These are phyloP conservation scores for Mellilla xanthometata DNA, from an alignment of 2,888 invertebrate genomes.

Conservation along the genomic window DNA sequence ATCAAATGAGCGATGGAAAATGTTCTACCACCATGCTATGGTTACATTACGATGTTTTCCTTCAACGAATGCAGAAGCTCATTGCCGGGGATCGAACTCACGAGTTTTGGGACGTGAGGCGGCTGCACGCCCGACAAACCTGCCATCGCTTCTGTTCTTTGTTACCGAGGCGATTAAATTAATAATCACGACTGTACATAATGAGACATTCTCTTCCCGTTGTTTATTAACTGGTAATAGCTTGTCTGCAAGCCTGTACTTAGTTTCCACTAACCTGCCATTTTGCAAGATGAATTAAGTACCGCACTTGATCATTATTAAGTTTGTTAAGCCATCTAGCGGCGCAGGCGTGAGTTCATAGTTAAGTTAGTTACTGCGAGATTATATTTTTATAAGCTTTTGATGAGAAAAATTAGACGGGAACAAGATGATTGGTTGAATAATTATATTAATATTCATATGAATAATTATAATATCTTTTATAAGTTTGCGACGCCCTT, in stretches of 20 bases:
- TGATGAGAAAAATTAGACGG: no score
- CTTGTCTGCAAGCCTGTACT: conserved; percentile 28
- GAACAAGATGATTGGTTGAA: no score
- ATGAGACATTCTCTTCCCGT: conserved; percentile 58
- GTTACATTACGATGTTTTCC: no score
- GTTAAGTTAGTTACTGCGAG: background rate
- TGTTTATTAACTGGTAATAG: conserved; percentile 39
- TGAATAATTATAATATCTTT: no score
- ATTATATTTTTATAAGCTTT: background rate
- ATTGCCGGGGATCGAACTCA: no score
- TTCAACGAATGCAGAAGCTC: no score
- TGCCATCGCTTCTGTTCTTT: conserved; percentile 68
- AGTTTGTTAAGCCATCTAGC: conserved; percentile 8
- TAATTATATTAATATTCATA: no score
- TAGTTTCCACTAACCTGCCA: conserved; percentile 38
- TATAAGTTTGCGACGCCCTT: no score
- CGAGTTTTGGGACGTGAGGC: no score
- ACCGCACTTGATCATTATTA: conserved; percentile 10
- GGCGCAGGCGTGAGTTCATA: background rate
- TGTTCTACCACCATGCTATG: no score
- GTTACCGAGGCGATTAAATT: conserved; percentile 72
- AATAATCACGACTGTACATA: conserved; percentile 71
- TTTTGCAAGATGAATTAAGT: conserved; percentile 37
- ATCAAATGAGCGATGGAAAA: no score
- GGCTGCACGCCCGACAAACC: conserved; percentile 41